These are phyloP conservation scores for Phoxinus dragarum DNA, from an alignment of 2,797 vertebrate species.

Conservation along the genomic window DNA sequence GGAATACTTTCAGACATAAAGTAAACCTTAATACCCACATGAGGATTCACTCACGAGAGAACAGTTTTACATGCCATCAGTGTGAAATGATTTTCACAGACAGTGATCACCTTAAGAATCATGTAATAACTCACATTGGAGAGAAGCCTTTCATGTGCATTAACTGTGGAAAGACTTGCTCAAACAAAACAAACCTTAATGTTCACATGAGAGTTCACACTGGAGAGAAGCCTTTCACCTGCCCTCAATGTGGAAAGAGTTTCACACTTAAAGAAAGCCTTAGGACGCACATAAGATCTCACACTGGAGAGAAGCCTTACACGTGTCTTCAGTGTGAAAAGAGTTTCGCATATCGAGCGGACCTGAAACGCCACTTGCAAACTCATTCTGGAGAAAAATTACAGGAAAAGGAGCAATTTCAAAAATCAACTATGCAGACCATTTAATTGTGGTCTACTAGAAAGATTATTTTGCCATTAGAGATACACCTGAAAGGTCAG, in stretches of 20 bases:
- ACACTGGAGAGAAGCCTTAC: background rate
- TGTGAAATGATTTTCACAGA: background rate
- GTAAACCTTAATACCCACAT: background rate
- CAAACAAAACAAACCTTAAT: background rate
- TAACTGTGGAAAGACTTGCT: background rate
- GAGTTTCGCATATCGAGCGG: background rate
- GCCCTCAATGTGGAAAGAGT: background rate
- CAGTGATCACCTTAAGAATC: background rate
- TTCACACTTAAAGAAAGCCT: slow-evolving; percentile 1
- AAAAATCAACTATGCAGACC: background rate
- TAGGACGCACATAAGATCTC: background rate
- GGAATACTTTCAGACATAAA: background rate
- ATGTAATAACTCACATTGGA: background rate
- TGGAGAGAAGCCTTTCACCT: background rate
- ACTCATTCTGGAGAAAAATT: background rate
- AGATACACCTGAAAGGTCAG: background rate
- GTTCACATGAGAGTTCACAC: background rate
- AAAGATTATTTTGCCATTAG: background rate
- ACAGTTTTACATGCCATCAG: background rate
- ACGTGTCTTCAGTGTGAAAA: background rate
- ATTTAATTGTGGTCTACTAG: background rate
- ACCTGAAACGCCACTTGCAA: background rate
- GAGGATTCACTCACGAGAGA: background rate
- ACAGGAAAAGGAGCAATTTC: background rate
- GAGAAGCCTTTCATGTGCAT: background rate